Evolutionary conservation across 2,113 vertebrate species (phyloP), one percentile per base, ranked within the genome.

Genomic region (Axis porcinus): DNA sequence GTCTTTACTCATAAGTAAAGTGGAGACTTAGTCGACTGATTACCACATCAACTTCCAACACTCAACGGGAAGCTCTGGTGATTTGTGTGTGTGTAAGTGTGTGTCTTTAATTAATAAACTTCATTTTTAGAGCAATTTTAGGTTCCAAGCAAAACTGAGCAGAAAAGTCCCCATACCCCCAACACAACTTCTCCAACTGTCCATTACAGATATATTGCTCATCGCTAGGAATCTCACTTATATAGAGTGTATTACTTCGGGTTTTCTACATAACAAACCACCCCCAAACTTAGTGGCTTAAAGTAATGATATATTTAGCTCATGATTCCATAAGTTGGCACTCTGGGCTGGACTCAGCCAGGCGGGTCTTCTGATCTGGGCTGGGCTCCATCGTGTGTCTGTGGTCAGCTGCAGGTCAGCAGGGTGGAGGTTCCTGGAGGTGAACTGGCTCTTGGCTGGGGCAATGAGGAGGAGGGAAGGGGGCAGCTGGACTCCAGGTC

Each of bases 191-290:
- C 17, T 57, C 4, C 47, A 43, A 10, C 40, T 14, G 2, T 14
- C 16, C 21, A 9, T 14, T 21, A 5, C 14, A 43, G 23, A 27
- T 15, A 12, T 0, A 3, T 12, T 36, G 57, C 84, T 81, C 43
- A 7, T 57, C 0, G 0, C 4, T 11, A 28, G 79, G n/a, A 43
- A 21, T 33, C 33, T n/a, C 12, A 17, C 6, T 78, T 10, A 21
- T 11, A 16, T 3, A 5, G 16, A 47, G 36, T 6, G 5, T 25
- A 8, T 43, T 13, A 15, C 55, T 70, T 52, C 2, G 23, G 8
- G 7, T 21, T 58, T 27, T 40, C 43, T 76, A 45, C 21, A 7
- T 19, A 9, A 40, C 25, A 70, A 36, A 45, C 33, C 54, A 27
- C 40, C 70, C 47, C 57, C 16, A 36, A 70, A 84, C 1, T 5